Conservation (phyloP, 2,113 vertebrate species). For the Phyllostomus hastatus region DNA sequence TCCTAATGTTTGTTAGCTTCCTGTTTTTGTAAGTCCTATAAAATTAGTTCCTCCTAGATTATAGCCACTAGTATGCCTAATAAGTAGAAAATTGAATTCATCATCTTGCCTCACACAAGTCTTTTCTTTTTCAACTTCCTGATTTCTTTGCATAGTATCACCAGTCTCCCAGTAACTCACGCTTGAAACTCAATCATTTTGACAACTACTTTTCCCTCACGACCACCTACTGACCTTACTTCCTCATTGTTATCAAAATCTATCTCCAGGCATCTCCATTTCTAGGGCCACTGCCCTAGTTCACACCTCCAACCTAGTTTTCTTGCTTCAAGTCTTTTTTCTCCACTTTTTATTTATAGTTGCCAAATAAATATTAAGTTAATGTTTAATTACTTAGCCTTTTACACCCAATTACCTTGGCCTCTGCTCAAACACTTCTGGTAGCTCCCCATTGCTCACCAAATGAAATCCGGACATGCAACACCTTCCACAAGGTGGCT, state of each 20-base stretch:
- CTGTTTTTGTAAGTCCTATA: not conserved
- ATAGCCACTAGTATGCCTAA: not conserved
- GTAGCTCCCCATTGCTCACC: not conserved
- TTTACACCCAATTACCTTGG: not conserved
- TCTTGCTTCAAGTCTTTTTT: not conserved
- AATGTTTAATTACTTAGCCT: not conserved
- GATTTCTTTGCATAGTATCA: constrained; percentile 17
- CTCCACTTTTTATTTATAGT: not conserved
- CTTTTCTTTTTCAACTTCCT: constrained; percentile 42
- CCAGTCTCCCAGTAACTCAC: not conserved
- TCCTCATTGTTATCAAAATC: not conserved
- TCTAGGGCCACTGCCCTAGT: not conserved
- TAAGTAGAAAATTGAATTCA: not conserved
- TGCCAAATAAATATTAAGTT: not conserved
- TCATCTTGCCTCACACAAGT: not conserved
- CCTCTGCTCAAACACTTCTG: not conserved
- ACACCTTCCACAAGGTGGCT: not conserved
- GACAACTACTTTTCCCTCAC: not conserved
- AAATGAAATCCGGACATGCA: not conserved
- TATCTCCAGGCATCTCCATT: not conserved
- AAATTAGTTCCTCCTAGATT: not conserved
- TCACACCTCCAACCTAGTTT: not conserved
- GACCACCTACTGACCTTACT: not conserved
- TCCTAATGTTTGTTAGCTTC: not conserved
- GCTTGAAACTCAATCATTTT: constrained; percentile 1